Evolutionary conservation across 2,888 invertebrate species (phyloP), one percentile per base, ranked within the genome.

Genomic region (Entomobrya proxima): DNA sequence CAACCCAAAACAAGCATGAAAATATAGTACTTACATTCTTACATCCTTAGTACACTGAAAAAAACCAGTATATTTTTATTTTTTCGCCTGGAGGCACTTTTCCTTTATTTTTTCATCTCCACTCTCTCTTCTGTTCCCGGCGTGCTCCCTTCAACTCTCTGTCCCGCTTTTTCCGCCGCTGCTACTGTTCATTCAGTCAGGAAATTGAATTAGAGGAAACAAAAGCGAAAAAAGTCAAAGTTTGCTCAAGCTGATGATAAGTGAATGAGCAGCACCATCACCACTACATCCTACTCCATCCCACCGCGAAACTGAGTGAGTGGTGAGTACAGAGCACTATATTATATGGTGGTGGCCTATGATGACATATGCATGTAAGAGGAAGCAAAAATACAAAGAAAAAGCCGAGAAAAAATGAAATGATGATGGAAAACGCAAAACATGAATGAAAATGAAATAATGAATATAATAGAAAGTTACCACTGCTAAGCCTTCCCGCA

Each of bases 141-240:
- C 13, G 13, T 50, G 47, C 32, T 50, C 50, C 7, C 32, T 50
- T 6, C 15, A 15, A 40, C 37, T 37, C 37, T n/a, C 24, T 55
- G 52, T 37, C 50, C 76, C 40, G 37, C 58, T 74, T 74, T 74
- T 52, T 75, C 40, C 47, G 11, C 18, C 44, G 69, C 58, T 67
- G 24, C 40, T 52, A 50, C 50, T 52, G 84, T 37, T 84, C 77
- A 84, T 84, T 84, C 84, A 77, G 75, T 30, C 69, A 84, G 77
- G 76, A 84, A 84, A 84, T 84, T 84, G 77, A 84, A 84, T 84
- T 77, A 84, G 76, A 77, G 30, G 77, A 84, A 84, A 84, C 84
- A 84, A 84, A 84, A 55, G 84, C 27, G 44, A 74, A 50, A 61
- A 77, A 84, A 84, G 77, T 84, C 84, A 77, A 72, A 64, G 69